Percentiles rank a stretch among this genome's conserved stretches.
These are phyloP conservation scores for Porites cylindrica DNA, from an alignment of 92 coral and sea anemone genomes.

Conservation along the genomic window DNA sequence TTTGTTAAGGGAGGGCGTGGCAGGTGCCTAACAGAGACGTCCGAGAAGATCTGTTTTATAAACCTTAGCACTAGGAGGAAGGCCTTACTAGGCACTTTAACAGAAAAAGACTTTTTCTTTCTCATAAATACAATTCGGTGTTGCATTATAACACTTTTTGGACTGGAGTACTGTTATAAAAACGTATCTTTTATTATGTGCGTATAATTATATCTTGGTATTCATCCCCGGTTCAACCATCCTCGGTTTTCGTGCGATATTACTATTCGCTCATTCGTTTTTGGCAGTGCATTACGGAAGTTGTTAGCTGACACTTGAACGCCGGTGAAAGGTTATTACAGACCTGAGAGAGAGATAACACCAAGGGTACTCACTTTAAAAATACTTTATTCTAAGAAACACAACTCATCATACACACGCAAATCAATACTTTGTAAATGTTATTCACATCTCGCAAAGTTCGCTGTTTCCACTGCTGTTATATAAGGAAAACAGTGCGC, in stretches of 20 bases:
- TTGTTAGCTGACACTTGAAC: slow-evolving; percentile 28
- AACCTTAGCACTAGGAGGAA: too few relatives aligned
- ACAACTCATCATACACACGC: slow-evolving; percentile 8
- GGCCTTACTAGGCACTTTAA: too few relatives aligned
- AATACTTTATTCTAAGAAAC: not conserved
- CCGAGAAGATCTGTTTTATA: too few relatives aligned
- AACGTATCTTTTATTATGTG: too few relatives aligned
- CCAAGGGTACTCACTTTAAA: not conserved
- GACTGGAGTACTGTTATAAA: too few relatives aligned
- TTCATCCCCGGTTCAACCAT: too few relatives aligned
- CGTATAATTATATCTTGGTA: too few relatives aligned
- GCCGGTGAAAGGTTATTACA: not conserved
- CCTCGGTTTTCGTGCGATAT: not conserved
- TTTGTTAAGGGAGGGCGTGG: too few relatives aligned
- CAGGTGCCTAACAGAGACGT: too few relatives aligned
- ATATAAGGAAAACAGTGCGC: not conserved
- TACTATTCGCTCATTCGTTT: slow-evolving; percentile 3
- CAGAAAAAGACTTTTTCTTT: too few relatives aligned
- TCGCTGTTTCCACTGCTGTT: not conserved
- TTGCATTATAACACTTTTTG: too few relatives aligned
- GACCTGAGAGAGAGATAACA: slow-evolving; percentile 28
- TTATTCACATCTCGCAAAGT: not conserved
- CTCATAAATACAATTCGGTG: too few relatives aligned
- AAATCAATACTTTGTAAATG: not conserved
- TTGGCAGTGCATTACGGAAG: slow-evolving; percentile 26